A percentile compares a stretch with the other conserved stretches of the same genome.
Conservation (phyloP, 2,888 invertebrate species). For the Scaptomyza polygonia region DNA sequence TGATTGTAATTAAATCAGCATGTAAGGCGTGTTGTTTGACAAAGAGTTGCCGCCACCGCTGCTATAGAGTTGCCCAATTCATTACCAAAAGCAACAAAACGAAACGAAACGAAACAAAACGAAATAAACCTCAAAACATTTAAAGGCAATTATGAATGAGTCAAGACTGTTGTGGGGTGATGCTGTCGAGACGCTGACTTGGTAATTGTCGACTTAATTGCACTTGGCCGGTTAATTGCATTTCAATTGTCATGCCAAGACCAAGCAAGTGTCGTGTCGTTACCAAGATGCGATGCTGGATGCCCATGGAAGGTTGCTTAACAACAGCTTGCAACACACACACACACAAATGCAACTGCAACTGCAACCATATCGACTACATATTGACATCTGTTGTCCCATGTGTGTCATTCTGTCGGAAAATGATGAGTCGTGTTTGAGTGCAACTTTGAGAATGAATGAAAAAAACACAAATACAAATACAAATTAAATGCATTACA, state of each 20-base stretch:
- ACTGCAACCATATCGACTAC: conserved; percentile 27
- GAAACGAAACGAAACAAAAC: conserved; percentile 1
- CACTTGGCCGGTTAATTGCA: conserved; percentile 75
- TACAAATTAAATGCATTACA: conserved; percentile 38
- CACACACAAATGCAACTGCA: conserved; percentile 28
- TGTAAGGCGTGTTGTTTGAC: conserved; percentile 40
- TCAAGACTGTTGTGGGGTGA: conserved; percentile 14
- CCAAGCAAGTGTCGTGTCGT: conserved; percentile 42
- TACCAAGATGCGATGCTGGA: conserved; percentile 42
- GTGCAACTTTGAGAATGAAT: conserved; percentile 48
- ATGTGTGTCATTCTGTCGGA: conserved; percentile 53
- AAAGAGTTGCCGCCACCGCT: conserved; percentile 32
- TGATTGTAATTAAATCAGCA: conserved; percentile 72
- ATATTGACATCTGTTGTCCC: conserved; percentile 66
- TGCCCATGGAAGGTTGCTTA: conserved; percentile 64
- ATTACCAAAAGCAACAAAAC: conserved; percentile 23
- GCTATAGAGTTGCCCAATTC: conserved; percentile 33
- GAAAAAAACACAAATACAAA: neutral
- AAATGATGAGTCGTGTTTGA: conserved; percentile 69
- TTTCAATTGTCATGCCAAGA: conserved; percentile 77
- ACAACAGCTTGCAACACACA: conserved; percentile 34
- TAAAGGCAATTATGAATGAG: conserved; percentile 56
- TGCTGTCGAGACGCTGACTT: conserved; percentile 42
- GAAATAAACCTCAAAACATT: conserved; percentile 50
- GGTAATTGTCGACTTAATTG: conserved; percentile 72